Conservation (phyloP, 2,797 vertebrate species). For the Gymnopithys bicolor region DNA sequence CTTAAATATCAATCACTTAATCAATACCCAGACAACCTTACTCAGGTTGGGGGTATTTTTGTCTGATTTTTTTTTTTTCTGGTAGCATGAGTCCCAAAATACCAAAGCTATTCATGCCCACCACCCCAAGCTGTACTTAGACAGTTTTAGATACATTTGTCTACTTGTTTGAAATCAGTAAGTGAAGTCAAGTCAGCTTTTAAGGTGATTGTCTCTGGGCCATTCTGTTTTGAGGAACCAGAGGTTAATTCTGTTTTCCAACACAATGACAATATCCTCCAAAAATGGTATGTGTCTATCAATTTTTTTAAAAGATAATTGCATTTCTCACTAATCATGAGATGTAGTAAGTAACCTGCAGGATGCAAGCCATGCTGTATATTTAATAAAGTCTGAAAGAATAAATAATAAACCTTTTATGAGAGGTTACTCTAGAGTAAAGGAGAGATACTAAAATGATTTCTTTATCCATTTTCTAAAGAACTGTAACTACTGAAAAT, state of each 20-base stretch:
- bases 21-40: not conserved
- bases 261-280: not conserved
- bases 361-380: not conserved
- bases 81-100: not conserved
- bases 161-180: not conserved
- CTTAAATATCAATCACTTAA: not conserved
- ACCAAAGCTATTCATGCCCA: not conserved
- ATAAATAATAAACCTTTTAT: conserved; percentile 28
- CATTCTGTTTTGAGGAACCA: not conserved
- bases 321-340: not conserved
- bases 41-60: not conserved
- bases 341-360: conserved; percentile 12
- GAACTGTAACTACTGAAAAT: not conserved
- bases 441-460: conserved; percentile 4
- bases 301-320: not conserved
- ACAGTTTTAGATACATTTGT: not conserved
- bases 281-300: not conserved
- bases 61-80: not conserved
- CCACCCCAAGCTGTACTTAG: not conserved
- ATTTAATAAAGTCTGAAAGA: conserved; percentile 41
- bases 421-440: not conserved
- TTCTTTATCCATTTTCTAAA: conserved; percentile 28
- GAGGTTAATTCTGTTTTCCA: conserved; percentile 4
- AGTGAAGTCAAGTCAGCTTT: not conserved
- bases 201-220: not conserved